Evolutionary conservation across 2,888 invertebrate species (phyloP).

Genomic region (Drosophila mulleri): DNA sequence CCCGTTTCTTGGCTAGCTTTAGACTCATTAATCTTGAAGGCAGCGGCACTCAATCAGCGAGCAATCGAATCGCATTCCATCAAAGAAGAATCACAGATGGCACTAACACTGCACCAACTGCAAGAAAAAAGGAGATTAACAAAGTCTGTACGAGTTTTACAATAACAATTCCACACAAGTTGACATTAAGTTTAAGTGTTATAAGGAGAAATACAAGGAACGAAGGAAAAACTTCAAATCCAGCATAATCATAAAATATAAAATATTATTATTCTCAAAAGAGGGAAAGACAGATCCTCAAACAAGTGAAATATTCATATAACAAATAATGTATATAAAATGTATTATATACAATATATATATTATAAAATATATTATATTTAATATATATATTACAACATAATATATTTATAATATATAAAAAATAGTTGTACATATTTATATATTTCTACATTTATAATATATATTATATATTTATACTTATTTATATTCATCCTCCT

Average conservation of each 20-base stretch:
- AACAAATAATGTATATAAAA: too few relatives aligned
- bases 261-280: not conserved
- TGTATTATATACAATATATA: too few relatives aligned
- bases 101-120: not conserved
- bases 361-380: too few relatives aligned
- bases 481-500: too few relatives aligned
- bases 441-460: too few relatives aligned
- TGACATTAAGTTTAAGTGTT: not conserved
- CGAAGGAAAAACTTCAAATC: not conserved
- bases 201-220: not conserved
- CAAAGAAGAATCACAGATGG: constrained; percentile 16
- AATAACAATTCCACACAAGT: not conserved
- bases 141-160: not conserved
- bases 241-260: not conserved
- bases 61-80: constrained; percentile 34
- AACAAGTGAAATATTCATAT: too few relatives aligned
- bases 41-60: constrained; percentile 51
- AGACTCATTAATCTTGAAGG: constrained; percentile 56
- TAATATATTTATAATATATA: too few relatives aligned
- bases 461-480: not conserved
- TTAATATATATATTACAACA: too few relatives aligned
- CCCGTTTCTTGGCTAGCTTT: constrained; percentile 1
- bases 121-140: not conserved
- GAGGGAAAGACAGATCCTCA: too few relatives aligned
- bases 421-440: too few relatives aligned